A percentile compares a stretch with the other conserved stretches of the same genome.
Conservation (phyloP, 1,140 invertebrate genomes). For the Reticulitermes speratus region DNA sequence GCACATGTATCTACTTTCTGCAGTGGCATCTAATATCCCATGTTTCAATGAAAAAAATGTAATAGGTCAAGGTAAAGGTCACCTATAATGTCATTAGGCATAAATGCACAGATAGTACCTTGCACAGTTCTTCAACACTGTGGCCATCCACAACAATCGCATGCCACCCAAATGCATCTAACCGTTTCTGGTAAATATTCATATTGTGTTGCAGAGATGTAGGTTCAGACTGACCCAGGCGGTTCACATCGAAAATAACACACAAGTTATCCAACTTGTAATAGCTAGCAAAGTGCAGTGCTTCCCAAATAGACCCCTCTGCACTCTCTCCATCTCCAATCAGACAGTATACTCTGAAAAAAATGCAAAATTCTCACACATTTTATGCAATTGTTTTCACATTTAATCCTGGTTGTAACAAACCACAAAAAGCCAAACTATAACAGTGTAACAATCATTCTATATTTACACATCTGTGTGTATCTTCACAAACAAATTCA, state of each 20-base stretch:
- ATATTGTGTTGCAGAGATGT: slow-evolving; percentile 92
- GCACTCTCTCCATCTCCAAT: slow-evolving; percentile 98
- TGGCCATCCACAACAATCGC: slow-evolving; percentile 95
- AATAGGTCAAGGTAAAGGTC: no score
- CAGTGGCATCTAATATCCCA: no score
- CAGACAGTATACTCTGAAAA: slow-evolving; percentile 86
- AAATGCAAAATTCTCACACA: not conserved
- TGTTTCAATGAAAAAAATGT: no score
- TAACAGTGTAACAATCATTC: no score
- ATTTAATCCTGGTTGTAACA: no score
- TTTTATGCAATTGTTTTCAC: no score
- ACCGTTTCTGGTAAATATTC: slow-evolving; percentile 82
- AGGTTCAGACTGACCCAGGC: slow-evolving; percentile 94
- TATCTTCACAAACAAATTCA: no score
- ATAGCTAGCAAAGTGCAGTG: slow-evolving; percentile 88
- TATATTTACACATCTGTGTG: no score
- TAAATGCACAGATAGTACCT: slow-evolving; percentile 48
- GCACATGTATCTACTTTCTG: no score
- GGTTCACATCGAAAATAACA: slow-evolving; percentile 96
- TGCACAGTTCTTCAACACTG: slow-evolving; percentile 85
- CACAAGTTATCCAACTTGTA: slow-evolving; percentile 97
- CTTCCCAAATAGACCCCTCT: slow-evolving; percentile 99
- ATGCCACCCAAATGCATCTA: slow-evolving; percentile 92
- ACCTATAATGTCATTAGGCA: no score
- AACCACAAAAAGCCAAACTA: no score